Conservation (phyloP, 2,888 invertebrate species). For the Pemphredon lugubris region DNA sequence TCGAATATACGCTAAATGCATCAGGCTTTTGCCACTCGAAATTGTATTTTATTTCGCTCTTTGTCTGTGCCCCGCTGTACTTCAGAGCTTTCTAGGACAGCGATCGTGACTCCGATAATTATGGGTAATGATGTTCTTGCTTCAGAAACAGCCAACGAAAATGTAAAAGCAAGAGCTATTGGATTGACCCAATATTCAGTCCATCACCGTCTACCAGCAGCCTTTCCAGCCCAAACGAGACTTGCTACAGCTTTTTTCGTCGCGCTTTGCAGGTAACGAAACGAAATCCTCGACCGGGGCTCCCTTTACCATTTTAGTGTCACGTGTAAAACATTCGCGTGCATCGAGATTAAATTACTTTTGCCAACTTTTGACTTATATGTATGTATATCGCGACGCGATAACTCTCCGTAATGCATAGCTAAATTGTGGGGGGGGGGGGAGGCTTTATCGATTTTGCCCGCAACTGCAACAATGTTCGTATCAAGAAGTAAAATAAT, state of each 20-base stretch:
- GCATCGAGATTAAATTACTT: slow-evolving; percentile 21
- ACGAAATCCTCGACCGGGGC: background rate
- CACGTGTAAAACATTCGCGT: slow-evolving; percentile 17
- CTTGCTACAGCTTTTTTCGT: slow-evolving; percentile 95
- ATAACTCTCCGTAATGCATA: slow-evolving; percentile 24
- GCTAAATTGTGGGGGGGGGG: slow-evolving; percentile 27
- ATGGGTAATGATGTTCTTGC: slow-evolving; percentile 30
- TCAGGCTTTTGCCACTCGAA: no score
- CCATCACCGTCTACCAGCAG: slow-evolving; percentile 90
- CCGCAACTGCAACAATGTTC: slow-evolving; percentile 17
- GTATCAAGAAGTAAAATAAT: slow-evolving; percentile 42
- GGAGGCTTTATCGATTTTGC: slow-evolving; percentile 30
- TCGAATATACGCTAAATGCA: no score
- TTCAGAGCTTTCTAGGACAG: background rate
- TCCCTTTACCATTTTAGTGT: slow-evolving; percentile 4
- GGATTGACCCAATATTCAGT: slow-evolving; percentile 84
- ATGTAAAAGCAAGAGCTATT: slow-evolving; percentile 83
- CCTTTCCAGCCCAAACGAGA: slow-evolving; percentile 94
- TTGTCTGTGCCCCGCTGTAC: background rate
- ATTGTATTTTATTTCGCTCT: background rate
- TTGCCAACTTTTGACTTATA: slow-evolving; percentile 11
- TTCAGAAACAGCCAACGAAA: slow-evolving; percentile 81
- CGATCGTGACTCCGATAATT: slow-evolving; percentile 20
- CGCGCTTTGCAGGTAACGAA: slow-evolving; percentile 88
- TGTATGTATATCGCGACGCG: slow-evolving; percentile 5